These are phyloP conservation scores for Sepioteuthis lessoniana DNA, from an alignment of 2,888 invertebrate species.

Conservation along the genomic window DNA sequence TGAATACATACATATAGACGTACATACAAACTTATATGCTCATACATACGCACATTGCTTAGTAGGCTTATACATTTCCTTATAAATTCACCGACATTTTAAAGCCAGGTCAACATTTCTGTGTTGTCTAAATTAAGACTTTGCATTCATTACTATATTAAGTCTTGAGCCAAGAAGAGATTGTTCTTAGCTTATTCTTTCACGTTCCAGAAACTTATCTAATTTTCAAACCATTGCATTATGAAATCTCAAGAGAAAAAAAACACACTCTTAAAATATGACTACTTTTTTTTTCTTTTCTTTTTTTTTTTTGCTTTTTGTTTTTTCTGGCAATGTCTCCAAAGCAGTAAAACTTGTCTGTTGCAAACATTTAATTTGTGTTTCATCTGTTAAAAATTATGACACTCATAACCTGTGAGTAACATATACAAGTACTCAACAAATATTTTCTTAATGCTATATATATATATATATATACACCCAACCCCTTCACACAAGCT, in stretches of 20 bases:
- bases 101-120: neutral
- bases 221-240: neutral
- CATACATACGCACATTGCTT: too few relatives aligned
- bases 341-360: neutral
- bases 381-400: neutral
- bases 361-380: neutral
- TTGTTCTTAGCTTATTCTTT: neutral
- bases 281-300: too few relatives aligned
- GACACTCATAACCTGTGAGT: neutral
- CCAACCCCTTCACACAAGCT: too few relatives aligned
- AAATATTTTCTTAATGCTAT: too few relatives aligned
- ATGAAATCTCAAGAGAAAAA: neutral
- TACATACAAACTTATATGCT: too few relatives aligned
- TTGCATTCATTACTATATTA: neutral
- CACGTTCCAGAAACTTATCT: neutral
- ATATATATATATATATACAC: too few relatives aligned
- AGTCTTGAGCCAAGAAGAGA: neutral
- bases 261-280: neutral
- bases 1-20: too few relatives aligned
- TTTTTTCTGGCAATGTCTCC: neutral
- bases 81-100: neutral
- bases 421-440: too few relatives aligned
- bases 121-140: neutral
- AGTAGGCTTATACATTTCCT: neutral
- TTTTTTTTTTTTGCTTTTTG: too few relatives aligned